These are phyloP conservation scores for Xenopus petersii DNA, from an alignment of 2,797 vertebrate genomes.

Conservation along the genomic window DNA sequence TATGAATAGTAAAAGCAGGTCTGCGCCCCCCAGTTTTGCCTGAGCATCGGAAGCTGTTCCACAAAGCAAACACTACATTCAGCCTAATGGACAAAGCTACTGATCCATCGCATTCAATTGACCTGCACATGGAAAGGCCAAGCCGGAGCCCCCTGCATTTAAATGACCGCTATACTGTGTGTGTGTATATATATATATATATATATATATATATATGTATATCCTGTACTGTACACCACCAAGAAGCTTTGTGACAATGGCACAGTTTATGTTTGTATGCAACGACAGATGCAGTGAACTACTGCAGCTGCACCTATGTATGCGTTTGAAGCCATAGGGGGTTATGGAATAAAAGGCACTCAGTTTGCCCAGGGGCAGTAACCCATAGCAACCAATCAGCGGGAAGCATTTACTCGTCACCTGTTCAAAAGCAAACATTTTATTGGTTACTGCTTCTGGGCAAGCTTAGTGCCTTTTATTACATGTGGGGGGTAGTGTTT, in stretches of 20 bases:
- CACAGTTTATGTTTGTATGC: conserved; percentile 72
- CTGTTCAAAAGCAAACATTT: too few species aligned
- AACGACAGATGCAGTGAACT: conserved; percentile 58
- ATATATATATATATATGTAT: too few species aligned
- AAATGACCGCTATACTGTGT: conserved; percentile 62
- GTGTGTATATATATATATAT: conserved; percentile 43
- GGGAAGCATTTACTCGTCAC: too few species aligned
- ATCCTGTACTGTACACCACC: conserved; percentile 63
- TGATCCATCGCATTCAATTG: conserved; percentile 11
- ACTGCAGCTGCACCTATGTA: conserved; percentile 72
- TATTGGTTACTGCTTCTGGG: too few species aligned
- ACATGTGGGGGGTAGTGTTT: conserved; percentile 44
- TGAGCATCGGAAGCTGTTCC: conserved; percentile 17
- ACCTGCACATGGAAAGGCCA: conserved; percentile 4
- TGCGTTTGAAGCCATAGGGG: conserved; percentile 68
- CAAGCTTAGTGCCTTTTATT: too few species aligned
- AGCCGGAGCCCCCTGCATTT: conserved; percentile 55
- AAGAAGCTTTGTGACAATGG: conserved; percentile 68
- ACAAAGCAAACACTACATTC: conserved; percentile 63
- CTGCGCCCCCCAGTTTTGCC: too few species aligned
- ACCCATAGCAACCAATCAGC: too few species aligned
- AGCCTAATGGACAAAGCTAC: conserved; percentile 47
- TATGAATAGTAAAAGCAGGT: too few species aligned
- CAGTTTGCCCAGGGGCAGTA: too few species aligned
- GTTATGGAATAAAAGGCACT: too few species aligned